Percentiles rank a stretch among this genome's conserved stretches.
These are phyloP conservation scores for Rhysida immarginata DNA, from an alignment of 1,140 invertebrate genomes.

Conservation along the genomic window DNA sequence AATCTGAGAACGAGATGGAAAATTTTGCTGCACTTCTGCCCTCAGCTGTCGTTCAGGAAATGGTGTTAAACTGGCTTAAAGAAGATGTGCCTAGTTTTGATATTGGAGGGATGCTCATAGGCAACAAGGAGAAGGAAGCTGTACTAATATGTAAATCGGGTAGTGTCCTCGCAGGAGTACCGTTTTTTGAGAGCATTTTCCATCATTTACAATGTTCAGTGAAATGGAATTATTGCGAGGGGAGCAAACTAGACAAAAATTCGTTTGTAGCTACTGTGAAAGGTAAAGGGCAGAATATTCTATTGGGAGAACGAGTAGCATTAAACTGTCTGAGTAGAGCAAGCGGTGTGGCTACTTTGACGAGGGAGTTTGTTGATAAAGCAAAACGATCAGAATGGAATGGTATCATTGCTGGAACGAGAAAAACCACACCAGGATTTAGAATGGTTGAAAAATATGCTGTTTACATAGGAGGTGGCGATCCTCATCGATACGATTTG, in stretches of 20 bases:
- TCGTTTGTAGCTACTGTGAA: background rate
- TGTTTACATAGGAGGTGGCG: slow-evolving; percentile 30
- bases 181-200: slow-evolving; percentile 33
- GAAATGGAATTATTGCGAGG: slow-evolving; percentile 27
- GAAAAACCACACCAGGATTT: slow-evolving; percentile 37
- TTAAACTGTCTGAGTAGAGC: slow-evolving; percentile 31
- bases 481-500: slow-evolving; percentile 32
- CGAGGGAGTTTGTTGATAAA: slow-evolving; percentile 17
- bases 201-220: slow-evolving; percentile 28
- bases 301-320: slow-evolving; percentile 32
- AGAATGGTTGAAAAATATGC: slow-evolving; percentile 36
- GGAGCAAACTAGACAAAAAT: slow-evolving; percentile 9
- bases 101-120: slow-evolving; percentile 29
- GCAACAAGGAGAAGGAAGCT: slow-evolving; percentile 4
- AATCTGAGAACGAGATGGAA: too few relatives aligned
- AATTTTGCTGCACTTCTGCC: background rate
- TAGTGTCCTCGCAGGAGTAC: slow-evolving; percentile 31
- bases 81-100: slow-evolving; percentile 31
- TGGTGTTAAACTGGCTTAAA: slow-evolving; percentile 27
- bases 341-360: slow-evolving; percentile 32
- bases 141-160: slow-evolving; percentile 25
- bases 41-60: slow-evolving; percentile 18
- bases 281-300: slow-evolving; percentile 23
- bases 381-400: background rate
- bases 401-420: slow-evolving; percentile 17